Evolutionary conservation across 2,888 invertebrate species (phyloP).

Genomic region (Scrobipalpa atriplicella): DNA sequence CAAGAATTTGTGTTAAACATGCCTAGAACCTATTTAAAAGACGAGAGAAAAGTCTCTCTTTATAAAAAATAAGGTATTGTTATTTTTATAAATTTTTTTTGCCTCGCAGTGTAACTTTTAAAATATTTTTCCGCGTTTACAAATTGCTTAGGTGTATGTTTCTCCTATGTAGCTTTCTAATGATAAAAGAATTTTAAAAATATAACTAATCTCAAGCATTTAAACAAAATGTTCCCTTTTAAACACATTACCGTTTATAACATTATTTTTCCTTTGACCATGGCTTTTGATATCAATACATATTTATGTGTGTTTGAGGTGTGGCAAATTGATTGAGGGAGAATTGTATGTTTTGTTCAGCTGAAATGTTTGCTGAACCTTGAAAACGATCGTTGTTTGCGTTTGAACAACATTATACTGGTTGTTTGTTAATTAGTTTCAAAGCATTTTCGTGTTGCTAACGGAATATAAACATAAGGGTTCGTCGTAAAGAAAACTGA

Average conservation of each 20-base stretch:
- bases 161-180: too few species aligned
- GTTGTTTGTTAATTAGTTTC: conserved; percentile 16
- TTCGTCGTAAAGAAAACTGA: neutral
- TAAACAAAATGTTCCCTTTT: too few species aligned
- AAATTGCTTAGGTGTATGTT: too few species aligned
- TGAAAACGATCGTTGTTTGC: conserved; percentile 10
- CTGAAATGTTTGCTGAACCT: conserved; percentile 23
- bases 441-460: conserved; percentile 13
- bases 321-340: conserved; percentile 15
- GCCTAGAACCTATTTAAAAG: too few species aligned
- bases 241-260: neutral
- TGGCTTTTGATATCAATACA: neutral
- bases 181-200: too few species aligned
- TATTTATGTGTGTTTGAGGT: neutral
- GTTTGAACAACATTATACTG: conserved; percentile 1
- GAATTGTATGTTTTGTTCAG: conserved; percentile 21
- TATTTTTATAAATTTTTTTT: too few species aligned
- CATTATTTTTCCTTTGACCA: neutral
- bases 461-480: neutral
- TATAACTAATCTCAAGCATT: too few species aligned
- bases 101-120: too few species aligned
- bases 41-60: too few species aligned
- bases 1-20: too few species aligned
- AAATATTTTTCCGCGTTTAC: too few species aligned
- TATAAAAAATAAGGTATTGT: too few species aligned